Base-by-base conservation (phyloP, 2,113 vertebrate species). In the Catharus bicknelli region DNA sequence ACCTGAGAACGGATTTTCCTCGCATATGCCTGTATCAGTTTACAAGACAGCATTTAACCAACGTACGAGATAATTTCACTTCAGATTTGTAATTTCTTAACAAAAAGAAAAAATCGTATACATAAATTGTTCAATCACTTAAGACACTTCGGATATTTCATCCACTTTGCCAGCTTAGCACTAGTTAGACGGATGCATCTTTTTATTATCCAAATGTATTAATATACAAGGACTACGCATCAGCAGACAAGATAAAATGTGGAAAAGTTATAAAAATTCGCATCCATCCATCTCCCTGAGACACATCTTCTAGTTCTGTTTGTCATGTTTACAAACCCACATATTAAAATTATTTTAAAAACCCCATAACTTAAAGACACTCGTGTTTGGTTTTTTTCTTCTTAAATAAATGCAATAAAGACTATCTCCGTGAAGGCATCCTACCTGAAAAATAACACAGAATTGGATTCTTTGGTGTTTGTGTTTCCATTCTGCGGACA, bases 371-470 rank as follows among this genome's bases (percentile, higher is more conserved):
- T 66, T 74, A 55, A 59, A 83, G 45, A 69, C 18, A 81, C 18
- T 58, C 2, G 1, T 69, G 5, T 30, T 90, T 19, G 51, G 1
- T 32, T 38, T 73, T 34, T 47, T 72, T 79, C 7, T 69, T 61
- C 55, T 53, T 54, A 77, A 77, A 86, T 77, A 45, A 61, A 69
- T 29, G 55, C 22, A 40, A 29, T 32, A 53, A 59, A 11, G 26
- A 11, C 45, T 40, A 26, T 25, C 20, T 51, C 70, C 6, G 34
- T 5, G 15, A 18, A 89, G 70, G 45, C 21, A 73, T 79, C 84
- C 81, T 90, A 93, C 95, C 94, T 95, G 94, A 61, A 73, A 95
- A 93, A 92, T 32, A 90, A 51, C 34, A 68, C 23, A 50, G 51
- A 91, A 89, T 6, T 50, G 55, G 47, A 68, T 79, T 82, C 53